These are phyloP conservation scores for Orchesella flavescens DNA, from an alignment of 2,888 invertebrate species.

Conservation along the genomic window DNA sequence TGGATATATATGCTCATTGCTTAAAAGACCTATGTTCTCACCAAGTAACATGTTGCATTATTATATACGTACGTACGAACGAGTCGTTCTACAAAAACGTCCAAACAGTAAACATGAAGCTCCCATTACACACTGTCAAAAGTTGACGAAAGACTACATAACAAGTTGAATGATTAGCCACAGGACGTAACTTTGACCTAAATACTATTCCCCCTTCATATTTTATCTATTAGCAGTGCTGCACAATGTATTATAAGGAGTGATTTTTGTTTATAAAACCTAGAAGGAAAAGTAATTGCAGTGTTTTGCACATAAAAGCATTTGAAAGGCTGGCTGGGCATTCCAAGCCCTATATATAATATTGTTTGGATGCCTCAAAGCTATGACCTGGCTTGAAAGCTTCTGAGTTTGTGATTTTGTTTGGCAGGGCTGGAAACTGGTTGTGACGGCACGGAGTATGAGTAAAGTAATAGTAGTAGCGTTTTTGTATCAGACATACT, in stretches of 20 bases:
- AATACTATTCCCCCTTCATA: slow-evolving; percentile 4
- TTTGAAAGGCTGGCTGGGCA: too few species aligned
- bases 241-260: neutral
- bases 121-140: neutral
- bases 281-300: neutral
- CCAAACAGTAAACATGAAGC: neutral
- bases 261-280: slow-evolving; percentile 15
- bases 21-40: too few species aligned
- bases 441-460: neutral
- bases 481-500: too few species aligned
- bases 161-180: slow-evolving; percentile 35
- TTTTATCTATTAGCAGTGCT: neutral
- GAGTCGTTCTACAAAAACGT: too few species aligned
- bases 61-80: too few species aligned
- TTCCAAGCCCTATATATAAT: too few species aligned
- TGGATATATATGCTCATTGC: neutral
- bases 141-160: slow-evolving; percentile 5
- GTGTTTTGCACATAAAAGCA: neutral
- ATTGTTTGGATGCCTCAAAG: slow-evolving; percentile 8
- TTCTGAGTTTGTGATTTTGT: slow-evolving; percentile 30
- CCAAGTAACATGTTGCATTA: neutral
- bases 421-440: neutral
- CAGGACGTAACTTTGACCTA: slow-evolving; percentile 48
- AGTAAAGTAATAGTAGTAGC: neutral
- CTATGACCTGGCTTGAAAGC: slow-evolving; percentile 12